These are phyloP conservation scores for Agrochola lota DNA, from an alignment of 2,888 invertebrate species.

Conservation along the genomic window DNA sequence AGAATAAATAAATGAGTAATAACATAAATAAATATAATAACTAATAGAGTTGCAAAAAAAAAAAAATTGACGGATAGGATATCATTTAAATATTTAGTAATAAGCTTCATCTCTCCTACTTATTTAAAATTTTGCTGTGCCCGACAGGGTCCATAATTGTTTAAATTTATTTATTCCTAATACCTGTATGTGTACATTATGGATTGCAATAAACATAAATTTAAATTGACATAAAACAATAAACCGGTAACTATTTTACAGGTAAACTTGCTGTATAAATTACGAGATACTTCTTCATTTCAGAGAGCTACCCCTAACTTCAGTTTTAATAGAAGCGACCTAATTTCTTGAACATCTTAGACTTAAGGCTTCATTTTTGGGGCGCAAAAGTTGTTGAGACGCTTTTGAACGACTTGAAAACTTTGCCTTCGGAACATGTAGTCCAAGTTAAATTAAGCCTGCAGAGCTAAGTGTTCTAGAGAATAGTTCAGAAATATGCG, in stretches of 20 bases:
- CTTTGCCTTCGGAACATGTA: conserved; percentile 26
- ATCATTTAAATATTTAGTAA: no score
- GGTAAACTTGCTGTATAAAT: background rate
- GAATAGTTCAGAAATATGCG: conserved; percentile 1
- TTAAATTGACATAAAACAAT: background rate
- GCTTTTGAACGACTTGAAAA: conserved; percentile 35
- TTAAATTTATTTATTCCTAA: no score
- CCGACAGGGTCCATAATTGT: no score
- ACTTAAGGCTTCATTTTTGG: conserved; percentile 26
- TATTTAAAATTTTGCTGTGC: no score
- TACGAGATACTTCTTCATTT: conserved; percentile 7
- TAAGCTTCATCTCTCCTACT: no score
- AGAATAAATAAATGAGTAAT: no score
- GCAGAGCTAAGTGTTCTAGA: conserved; percentile 7
- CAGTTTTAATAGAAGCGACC: conserved; percentile 15
- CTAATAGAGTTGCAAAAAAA: no score
- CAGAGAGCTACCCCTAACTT: background rate
- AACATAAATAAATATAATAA: no score
- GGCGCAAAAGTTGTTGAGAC: conserved; percentile 28
- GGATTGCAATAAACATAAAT: no score
- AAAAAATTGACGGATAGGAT: no score
- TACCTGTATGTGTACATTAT: no score
- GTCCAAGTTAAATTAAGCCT: conserved; percentile 33
- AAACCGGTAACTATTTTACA: background rate
- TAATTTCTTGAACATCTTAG: conserved; percentile 27